These are phyloP conservation scores for Brachyopa scutellaris DNA, from an alignment of 2,888 invertebrate genomes.

Conservation along the genomic window DNA sequence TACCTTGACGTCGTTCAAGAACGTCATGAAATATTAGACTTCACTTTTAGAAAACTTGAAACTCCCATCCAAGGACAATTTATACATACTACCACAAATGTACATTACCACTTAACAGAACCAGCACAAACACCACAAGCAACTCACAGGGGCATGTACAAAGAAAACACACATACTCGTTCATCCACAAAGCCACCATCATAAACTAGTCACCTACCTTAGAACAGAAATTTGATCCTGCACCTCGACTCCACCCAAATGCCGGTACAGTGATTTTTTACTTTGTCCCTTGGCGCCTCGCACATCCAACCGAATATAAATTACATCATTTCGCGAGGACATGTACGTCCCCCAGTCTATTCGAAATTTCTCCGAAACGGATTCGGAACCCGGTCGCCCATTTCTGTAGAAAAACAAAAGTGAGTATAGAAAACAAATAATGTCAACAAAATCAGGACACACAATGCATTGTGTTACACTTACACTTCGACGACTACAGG, in stretches of 20 bases:
- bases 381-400: slow-evolving; percentile 95
- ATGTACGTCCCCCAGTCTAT: slow-evolving; percentile 97
- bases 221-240: slow-evolving; percentile 95
- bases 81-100: neutral
- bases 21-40: neutral
- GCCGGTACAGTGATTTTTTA: slow-evolving; percentile 90
- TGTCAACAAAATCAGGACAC: slow-evolving; percentile 8
- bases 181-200: neutral
- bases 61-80: slow-evolving; percentile 25
- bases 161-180: neutral
- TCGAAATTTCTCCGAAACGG: slow-evolving; percentile 93
- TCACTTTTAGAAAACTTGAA: slow-evolving; percentile 12
- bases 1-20: neutral
- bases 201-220: slow-evolving; percentile 82
- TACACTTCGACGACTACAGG: slow-evolving; percentile 94
- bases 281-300: slow-evolving; percentile 92
- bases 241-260: slow-evolving; percentile 94
- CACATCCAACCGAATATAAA: slow-evolving; percentile 95
- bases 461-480: slow-evolving; percentile 78
- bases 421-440: neutral
- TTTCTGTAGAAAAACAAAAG: slow-evolving; percentile 84
- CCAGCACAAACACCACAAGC: slow-evolving; percentile 7
- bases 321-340: slow-evolving; percentile 94
- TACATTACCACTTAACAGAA: slow-evolving; percentile 5
- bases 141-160: neutral